Conservation (phyloP, 23 tunicate species). For the Ascidia mentula region DNA sequence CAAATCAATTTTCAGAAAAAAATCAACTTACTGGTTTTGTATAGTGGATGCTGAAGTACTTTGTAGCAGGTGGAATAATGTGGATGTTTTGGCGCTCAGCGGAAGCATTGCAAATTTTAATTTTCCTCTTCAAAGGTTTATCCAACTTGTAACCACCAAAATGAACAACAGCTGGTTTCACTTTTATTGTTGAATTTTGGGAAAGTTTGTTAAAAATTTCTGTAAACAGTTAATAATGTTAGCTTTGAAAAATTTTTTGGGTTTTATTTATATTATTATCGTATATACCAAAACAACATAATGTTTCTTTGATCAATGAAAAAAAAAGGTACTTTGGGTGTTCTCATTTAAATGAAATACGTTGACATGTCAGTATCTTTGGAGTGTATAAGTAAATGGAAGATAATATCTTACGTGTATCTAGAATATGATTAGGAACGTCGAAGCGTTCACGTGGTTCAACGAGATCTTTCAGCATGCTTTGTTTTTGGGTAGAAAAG, state of each 20-base stretch:
- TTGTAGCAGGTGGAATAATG: constrained; percentile 76
- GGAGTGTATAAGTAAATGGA: too few species aligned
- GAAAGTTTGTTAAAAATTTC: constrained; percentile 73
- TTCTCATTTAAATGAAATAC: too few species aligned
- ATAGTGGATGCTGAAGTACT: constrained; percentile 69
- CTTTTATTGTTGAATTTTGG: constrained; percentile 68
- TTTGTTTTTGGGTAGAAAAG: constrained; percentile 10
- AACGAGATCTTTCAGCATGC: constrained; percentile 46
- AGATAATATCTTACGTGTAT: constrained; percentile 58
- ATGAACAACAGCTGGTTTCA: constrained; percentile 71
- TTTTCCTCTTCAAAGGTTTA: constrained; percentile 36
- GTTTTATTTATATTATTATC: too few species aligned
- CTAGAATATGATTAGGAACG: constrained; percentile 79
- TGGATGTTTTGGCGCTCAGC: constrained; percentile 68
- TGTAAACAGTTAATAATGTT: not conserved
- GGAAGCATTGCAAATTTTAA: constrained; percentile 85
- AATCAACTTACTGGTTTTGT: constrained; percentile 70
- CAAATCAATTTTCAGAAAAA: not conserved
- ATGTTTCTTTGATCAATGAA: too few species aligned
- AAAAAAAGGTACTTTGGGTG: too few species aligned
- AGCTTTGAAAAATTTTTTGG: not conserved
- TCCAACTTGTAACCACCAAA: constrained; percentile 63
- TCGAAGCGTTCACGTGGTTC: constrained; percentile 37
- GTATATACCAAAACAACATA: too few species aligned
- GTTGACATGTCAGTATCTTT: too few species aligned